A percentile compares a stretch with the other conserved stretches of the same genome.
phyloP scores from a whole-genome alignment of 1,140 invertebrate species.

The Pseudomyrmex concolor region DNA sequence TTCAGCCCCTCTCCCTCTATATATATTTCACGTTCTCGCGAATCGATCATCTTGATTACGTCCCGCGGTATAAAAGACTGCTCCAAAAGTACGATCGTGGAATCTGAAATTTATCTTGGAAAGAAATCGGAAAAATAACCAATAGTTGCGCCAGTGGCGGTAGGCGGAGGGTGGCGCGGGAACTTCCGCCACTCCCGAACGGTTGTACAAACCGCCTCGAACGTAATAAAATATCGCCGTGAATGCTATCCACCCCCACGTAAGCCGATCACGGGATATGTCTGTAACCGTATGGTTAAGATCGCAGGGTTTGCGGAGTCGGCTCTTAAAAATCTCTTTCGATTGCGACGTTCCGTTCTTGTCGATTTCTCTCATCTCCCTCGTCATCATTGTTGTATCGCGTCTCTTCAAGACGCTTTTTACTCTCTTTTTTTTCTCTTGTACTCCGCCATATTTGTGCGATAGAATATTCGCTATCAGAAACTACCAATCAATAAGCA shows the following conservation, averaged over 20 bases:
- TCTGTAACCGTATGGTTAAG: slow-evolving; percentile 60
- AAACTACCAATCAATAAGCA: slow-evolving; percentile 4
- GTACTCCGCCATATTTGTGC: background rate
- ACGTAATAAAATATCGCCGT: slow-evolving; percentile 61
- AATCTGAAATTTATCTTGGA: slow-evolving; percentile 64
- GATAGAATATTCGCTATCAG: background rate
- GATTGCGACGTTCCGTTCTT: slow-evolving; percentile 75
- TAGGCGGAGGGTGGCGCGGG: background rate
- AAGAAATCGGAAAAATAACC: slow-evolving; percentile 60
- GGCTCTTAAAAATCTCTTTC: slow-evolving; percentile 60
- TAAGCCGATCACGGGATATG: slow-evolving; percentile 75
- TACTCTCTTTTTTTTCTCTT: background rate
- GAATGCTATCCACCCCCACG: slow-evolving; percentile 69
- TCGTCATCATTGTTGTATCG: slow-evolving; percentile 18
- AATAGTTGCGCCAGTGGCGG: slow-evolving; percentile 19
- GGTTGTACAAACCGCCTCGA: slow-evolving; percentile 39
- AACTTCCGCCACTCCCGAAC: background rate
- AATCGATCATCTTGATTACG: slow-evolving; percentile 62
- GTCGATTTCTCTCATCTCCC: slow-evolving; percentile 54
- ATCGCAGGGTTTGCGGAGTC: slow-evolving; percentile 39
- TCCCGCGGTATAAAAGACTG: slow-evolving; percentile 56
- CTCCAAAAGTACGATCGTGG: slow-evolving; percentile 58
- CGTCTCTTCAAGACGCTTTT: background rate
- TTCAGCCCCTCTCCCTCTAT: slow-evolving; percentile 21
- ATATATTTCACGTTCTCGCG: slow-evolving; percentile 39